These are phyloP conservation scores for Lindbergichthys nudifrons DNA, from an alignment of 2,797 vertebrate species.

Conservation along the genomic window DNA sequence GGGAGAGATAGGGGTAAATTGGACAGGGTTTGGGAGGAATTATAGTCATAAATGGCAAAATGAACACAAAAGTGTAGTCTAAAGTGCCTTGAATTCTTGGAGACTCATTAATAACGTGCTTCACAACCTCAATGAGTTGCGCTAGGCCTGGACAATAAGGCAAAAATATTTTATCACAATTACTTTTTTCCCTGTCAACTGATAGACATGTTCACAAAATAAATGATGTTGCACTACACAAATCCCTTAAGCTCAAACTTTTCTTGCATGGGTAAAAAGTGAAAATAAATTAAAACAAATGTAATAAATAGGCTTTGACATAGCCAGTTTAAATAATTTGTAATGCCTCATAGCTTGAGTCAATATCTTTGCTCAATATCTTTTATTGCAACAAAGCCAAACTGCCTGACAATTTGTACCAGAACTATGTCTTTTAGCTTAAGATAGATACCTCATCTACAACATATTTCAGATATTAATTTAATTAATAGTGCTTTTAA, in stretches of 20 bases:
- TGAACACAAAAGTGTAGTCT: constrained; percentile 66
- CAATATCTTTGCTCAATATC: not conserved
- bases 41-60: constrained; percentile 66
- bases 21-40: constrained; percentile 51
- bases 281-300: too few relatives aligned
- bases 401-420: not conserved
- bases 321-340: too few relatives aligned
- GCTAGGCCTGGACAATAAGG: not conserved
- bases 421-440: not conserved
- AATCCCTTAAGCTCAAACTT: not conserved
- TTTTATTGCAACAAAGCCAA: not conserved
- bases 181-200: not conserved
- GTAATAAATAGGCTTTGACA: too few relatives aligned
- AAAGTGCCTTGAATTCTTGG: constrained; percentile 84
- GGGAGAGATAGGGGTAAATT: constrained; percentile 68
- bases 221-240: not conserved
- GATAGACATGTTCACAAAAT: not conserved
- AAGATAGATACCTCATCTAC: not conserved
- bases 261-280: not conserved
- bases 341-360: too few relatives aligned
- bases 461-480: not conserved
- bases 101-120: constrained; percentile 90
- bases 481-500: not conserved
- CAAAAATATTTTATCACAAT: not conserved
- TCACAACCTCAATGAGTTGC: constrained; percentile 68